A percentile compares a stretch with the other conserved stretches of the same genome.
These are phyloP conservation scores for Monoplex corrugatus DNA, from an alignment of 2,888 invertebrate species.

Conservation along the genomic window DNA sequence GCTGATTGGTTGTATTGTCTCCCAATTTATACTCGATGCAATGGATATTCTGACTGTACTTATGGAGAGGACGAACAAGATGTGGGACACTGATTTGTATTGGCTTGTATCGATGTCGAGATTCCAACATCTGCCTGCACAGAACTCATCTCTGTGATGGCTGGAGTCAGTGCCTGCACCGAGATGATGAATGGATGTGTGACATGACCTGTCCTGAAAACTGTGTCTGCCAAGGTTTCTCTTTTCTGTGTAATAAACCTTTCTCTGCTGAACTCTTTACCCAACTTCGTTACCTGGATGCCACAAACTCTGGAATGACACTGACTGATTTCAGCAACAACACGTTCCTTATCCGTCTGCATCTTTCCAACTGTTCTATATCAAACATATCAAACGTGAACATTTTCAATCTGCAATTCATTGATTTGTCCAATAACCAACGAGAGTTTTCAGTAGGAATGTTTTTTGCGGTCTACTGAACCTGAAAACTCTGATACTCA, in stretches of 20 bases:
- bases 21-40: background rate
- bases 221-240: background rate
- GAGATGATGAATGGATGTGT: background rate
- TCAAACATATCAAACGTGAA: background rate
- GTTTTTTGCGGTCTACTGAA: background rate
- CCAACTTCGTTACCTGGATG: background rate
- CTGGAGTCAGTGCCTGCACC: conserved; percentile 6
- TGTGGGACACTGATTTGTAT: background rate
- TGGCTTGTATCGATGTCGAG: background rate
- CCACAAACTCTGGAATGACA: background rate
- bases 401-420: background rate
- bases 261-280: background rate
- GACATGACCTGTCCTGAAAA: background rate
- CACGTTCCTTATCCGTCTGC: background rate
- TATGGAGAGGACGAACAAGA: conserved; percentile 1
- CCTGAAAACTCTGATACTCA: background rate
- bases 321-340: background rate
- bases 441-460: background rate
- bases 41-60: background rate
- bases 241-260: background rate
- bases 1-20: background rate
- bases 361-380: background rate
- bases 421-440: background rate
- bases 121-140: background rate
- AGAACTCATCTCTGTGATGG: background rate